Evolutionary conservation across 2,888 invertebrate species (phyloP).

Genomic region (Phyllotreta striolata): DNA sequence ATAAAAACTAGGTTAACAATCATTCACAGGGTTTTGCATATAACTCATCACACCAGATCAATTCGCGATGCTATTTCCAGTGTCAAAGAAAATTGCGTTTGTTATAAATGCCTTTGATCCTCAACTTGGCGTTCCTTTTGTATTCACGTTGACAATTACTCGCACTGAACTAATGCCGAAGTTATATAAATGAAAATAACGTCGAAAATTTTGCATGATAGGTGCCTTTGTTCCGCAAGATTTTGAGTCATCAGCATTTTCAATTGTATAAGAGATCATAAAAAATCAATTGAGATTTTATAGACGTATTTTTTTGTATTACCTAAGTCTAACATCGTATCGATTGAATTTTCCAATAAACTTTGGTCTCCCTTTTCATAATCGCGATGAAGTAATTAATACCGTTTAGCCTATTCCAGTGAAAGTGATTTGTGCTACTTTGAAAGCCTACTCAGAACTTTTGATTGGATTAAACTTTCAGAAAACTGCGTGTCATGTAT

Average conservation of each 20-base stretch:
- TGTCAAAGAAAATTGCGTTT: constrained; percentile 19
- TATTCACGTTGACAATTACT: too few relatives aligned
- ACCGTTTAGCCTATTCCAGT: constrained; percentile 29
- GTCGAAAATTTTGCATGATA: too few relatives aligned
- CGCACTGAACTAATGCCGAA: too few relatives aligned
- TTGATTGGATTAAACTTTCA: constrained; percentile 37
- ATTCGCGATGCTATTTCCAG: neutral
- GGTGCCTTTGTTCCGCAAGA: too few relatives aligned
- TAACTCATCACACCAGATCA: constrained; percentile 5
- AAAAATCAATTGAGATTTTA: too few relatives aligned
- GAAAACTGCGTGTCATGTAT: constrained; percentile 34
- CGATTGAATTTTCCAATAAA: constrained; percentile 23
- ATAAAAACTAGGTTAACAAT: neutral
- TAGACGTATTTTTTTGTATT: too few relatives aligned
- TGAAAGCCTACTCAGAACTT: constrained; percentile 36
- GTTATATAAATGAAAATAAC: too few relatives aligned
- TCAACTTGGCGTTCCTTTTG: too few relatives aligned
- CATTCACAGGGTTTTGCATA: neutral
- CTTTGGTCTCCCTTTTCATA: constrained; percentile 20
- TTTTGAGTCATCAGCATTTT: too few relatives aligned
- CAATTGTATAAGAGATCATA: too few relatives aligned
- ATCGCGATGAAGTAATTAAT: constrained; percentile 37
- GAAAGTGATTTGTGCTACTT: constrained; percentile 36
- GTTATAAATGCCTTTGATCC: constrained; percentile 7
- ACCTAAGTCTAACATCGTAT: neutral